Percentiles rank a stretch among this genome's conserved stretches.
Evolutionary conservation across 2,888 invertebrate species (phyloP).

Genomic region (Callyntrura sp.): DNA sequence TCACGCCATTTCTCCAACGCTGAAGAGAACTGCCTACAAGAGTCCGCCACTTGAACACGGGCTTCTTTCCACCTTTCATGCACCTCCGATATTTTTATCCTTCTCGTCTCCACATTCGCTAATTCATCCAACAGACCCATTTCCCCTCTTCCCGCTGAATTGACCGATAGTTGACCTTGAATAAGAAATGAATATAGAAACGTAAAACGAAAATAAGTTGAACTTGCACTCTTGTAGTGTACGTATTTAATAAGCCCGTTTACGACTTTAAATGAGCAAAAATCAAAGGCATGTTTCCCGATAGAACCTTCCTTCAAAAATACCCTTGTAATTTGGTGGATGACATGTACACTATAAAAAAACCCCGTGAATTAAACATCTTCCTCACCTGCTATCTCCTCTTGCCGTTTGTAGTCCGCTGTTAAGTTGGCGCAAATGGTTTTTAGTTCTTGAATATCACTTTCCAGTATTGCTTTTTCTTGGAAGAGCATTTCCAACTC

Average conservation of each 20-base stretch:
- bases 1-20: conserved; percentile 82
- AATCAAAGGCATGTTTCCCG: too few species aligned
- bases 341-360: too few species aligned
- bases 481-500: conserved; percentile 83
- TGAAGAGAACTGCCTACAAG: conserved; percentile 81
- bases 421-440: conserved; percentile 75
- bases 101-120: conserved; percentile 79
- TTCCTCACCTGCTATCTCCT: conserved; percentile 80
- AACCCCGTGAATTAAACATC: not conserved
- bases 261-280: too few species aligned
- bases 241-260: too few species aligned
- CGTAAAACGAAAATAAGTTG: not conserved
- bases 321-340: too few species aligned
- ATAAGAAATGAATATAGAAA: not conserved
- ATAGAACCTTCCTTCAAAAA: too few species aligned
- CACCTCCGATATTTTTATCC: conserved; percentile 83
- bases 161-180: conserved; percentile 74
- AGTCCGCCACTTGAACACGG: conserved; percentile 78
- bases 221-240: too few species aligned
- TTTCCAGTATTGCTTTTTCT: conserved; percentile 82
- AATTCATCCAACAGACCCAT: conserved; percentile 72
- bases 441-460: conserved; percentile 80
- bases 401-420: conserved; percentile 81
- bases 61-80: conserved; percentile 83
- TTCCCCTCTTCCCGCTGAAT: conserved; percentile 68